Evolutionary conservation across 2,888 invertebrate species (phyloP), one percentile per base, ranked within the genome.

Genomic region (Lordiphosa andalusiaca): DNA sequence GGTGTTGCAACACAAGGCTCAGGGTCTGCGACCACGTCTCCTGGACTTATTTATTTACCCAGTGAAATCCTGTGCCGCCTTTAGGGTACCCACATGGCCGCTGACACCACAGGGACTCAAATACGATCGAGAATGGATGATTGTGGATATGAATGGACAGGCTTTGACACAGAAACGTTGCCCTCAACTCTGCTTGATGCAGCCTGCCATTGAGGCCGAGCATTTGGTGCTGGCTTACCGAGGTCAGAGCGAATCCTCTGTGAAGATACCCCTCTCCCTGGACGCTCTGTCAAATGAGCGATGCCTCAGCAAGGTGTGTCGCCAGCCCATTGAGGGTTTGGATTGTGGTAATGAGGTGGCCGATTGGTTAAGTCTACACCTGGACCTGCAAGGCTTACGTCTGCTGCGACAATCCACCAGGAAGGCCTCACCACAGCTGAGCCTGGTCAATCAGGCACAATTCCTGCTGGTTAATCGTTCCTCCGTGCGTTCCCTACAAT

Each of bases 91-190:
- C 33, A 83, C 88, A 7, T 98, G 98, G 97, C 90, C 91, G 58
- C 88, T 98, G 53, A 94, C 93, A 9, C 78, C 89, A 0, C 93
- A 93, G 78, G 98, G 98, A 0, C 91, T 99, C 33, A 91, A 93
- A 81, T 96, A 94, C 88, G 99, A 99, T 89, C 92, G 98, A 70
- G 93, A 95, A 84, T 99, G 98, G 97, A 96, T 98, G 96, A 93
- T 99, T 61, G 92, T 96, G 6, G 95, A 93, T 77, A 92, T 93
- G 6, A 91, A 93, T 80, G 97, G 97, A 12, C 92, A 95, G 61
- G 94, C 95, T 60, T 89, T 98, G 51, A 97, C 96, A 2, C 98
- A 98, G 89, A 98, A 98, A 89, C 93, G 94, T 60, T 93, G 94
- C 76, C 91, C 94, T 1, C 92, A 91, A 67, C 91, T 99, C 88